phyloP scores from a whole-genome alignment of 2,888 invertebrate genomes.

The Camponotus fellah region DNA sequence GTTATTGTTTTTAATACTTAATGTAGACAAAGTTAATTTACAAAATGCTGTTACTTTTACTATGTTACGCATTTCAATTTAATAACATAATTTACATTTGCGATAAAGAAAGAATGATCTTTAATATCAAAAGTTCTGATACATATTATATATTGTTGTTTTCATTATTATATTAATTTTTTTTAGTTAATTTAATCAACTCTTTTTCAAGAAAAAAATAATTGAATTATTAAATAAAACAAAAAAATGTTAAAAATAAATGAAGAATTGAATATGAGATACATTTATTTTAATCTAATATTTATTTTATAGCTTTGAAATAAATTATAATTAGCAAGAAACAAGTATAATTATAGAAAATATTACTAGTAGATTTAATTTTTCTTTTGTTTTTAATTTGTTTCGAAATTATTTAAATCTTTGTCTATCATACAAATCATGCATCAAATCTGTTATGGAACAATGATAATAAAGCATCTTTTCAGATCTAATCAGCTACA shows the following conservation, averaged over 20 bases:
- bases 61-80: not conserved
- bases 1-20: too few species aligned
- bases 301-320: not conserved
- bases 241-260: not conserved
- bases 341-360: not conserved
- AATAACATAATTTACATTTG: not conserved
- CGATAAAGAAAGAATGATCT: not conserved
- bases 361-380: not conserved
- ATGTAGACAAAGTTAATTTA: too few species aligned
- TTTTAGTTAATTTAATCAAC: not conserved
- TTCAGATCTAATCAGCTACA: not conserved
- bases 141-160: not conserved
- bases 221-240: not conserved
- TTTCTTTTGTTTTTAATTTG: not conserved
- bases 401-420: slow-evolving; percentile 1
- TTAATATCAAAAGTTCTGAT: not conserved
- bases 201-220: not conserved
- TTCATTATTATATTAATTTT: not conserved
- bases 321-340: slow-evolving; percentile 1
- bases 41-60: not conserved
- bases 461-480: not conserved
- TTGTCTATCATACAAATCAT: not conserved
- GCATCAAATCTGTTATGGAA: slow-evolving; percentile 1
- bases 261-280: not conserved
- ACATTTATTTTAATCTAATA: not conserved